Evolutionary conservation across 2,113 vertebrate species (phyloP).

Genomic region (Speoplatyrhinus poulsoni): DNA sequence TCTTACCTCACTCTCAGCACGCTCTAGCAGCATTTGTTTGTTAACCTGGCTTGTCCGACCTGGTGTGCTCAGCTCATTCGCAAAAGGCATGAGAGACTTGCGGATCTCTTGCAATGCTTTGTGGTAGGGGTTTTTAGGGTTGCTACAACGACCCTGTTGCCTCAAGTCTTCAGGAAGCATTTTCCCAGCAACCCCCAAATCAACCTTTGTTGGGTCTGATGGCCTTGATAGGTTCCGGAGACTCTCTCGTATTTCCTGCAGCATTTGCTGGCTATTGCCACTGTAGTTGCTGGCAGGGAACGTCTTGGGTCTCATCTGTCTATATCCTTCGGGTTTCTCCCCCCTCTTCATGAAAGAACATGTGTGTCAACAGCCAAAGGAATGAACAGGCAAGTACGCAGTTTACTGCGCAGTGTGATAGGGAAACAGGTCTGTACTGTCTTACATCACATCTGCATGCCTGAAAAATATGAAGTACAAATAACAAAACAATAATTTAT

Average conservation of each 20-base stretch:
- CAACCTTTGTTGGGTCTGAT: conserved; percentile 85
- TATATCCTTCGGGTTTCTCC: conserved; percentile 95
- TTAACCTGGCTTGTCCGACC: conserved; percentile 81
- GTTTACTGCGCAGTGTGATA: conserved; percentile 10
- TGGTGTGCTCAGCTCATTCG: conserved; percentile 81
- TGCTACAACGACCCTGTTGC: conserved; percentile 84
- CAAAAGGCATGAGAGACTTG: conserved; percentile 90
- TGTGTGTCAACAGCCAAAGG: conserved; percentile 77
- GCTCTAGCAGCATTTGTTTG: conserved; percentile 86
- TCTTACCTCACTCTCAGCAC: conserved; percentile 94
- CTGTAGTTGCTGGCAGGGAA: conserved; percentile 94
- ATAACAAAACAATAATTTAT: not conserved
- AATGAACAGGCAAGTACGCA: conserved; percentile 67
- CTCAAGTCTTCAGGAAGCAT: conserved; percentile 83
- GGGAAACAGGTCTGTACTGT: conserved; percentile 14
- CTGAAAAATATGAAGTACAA: conserved; percentile 11
- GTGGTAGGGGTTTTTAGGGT: conserved; percentile 86
- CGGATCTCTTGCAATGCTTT: conserved; percentile 95
- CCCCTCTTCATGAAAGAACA: conserved; percentile 97
- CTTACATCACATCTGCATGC: conserved; percentile 55
- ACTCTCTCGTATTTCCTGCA: conserved; percentile 97
- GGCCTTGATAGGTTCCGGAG: conserved; percentile 91
- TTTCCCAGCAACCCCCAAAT: conserved; percentile 76
- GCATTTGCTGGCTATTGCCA: conserved; percentile 95
- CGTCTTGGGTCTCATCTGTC: conserved; percentile 99